phyloP scores from a whole-genome alignment of 2,888 invertebrate species.

The Norana najaformis region DNA sequence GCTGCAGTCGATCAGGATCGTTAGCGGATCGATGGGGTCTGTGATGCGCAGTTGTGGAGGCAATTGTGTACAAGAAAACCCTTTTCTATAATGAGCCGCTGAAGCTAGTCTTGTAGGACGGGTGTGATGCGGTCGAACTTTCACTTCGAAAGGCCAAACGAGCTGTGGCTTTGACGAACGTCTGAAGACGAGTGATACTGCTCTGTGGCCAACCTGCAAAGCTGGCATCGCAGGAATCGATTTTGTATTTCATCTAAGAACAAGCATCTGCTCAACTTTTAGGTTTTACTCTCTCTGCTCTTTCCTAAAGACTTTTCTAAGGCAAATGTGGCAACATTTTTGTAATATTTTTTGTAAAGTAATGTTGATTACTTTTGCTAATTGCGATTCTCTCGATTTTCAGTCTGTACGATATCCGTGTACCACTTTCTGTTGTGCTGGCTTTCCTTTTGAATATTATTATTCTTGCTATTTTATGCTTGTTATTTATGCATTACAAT shows the following conservation, averaged over 20 bases:
- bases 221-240: neutral
- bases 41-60: too few relatives aligned
- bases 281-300: neutral
- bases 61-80: too few relatives aligned
- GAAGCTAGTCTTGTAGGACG: too few relatives aligned
- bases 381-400: neutral
- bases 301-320: neutral
- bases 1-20: too few relatives aligned
- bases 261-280: neutral
- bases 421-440: neutral
- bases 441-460: neutral
- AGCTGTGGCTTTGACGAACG: too few relatives aligned
- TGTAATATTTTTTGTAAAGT: neutral
- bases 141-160: too few relatives aligned
- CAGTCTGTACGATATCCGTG: neutral
- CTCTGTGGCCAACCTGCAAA: too few relatives aligned
- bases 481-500: neutral
- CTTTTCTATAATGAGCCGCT: too few relatives aligned
- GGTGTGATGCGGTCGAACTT: too few relatives aligned
- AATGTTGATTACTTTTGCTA: neutral
- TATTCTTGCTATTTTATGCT: neutral
- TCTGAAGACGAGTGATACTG: too few relatives aligned
- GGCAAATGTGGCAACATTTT: neutral
- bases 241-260: neutral
- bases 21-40: too few relatives aligned